A percentile compares a stretch with the other conserved stretches of the same genome.
Evolutionary conservation across 2,797 vertebrate genomes (phyloP).

Genomic region (Mus caroli): DNA sequence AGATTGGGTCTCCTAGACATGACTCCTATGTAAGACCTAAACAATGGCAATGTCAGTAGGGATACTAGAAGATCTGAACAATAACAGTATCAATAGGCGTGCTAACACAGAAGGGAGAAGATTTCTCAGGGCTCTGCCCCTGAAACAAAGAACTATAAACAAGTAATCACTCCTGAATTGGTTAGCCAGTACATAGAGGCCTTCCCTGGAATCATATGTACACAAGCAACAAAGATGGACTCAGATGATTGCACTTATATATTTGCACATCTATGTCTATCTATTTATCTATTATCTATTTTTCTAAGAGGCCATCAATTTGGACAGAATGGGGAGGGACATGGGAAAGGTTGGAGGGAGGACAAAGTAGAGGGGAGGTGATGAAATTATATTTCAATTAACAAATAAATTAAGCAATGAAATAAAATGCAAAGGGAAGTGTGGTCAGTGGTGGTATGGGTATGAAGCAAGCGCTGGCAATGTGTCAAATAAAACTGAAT

Average conservation of each 20-base stretch:
- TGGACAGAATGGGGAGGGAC: neutral
- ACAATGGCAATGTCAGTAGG: neutral
- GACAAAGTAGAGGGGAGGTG: neutral
- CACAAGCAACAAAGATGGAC: neutral
- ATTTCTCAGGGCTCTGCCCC: neutral
- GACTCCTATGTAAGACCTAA: too few species aligned
- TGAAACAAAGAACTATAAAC: neutral
- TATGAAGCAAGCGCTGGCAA: neutral
- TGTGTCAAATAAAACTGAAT: neutral
- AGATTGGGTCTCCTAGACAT: neutral
- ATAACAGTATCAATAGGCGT: neutral
- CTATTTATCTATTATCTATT: neutral
- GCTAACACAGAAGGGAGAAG: neutral
- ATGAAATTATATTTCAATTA: neutral
- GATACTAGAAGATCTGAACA: neutral
- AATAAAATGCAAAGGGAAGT: neutral
- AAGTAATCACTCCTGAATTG: neutral
- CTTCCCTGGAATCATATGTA: neutral
- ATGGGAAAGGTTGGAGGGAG: neutral
- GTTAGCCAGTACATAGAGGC: neutral
- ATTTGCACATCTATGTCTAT: neutral
- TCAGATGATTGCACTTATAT: neutral
- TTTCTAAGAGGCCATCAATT: neutral
- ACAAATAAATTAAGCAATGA: neutral
- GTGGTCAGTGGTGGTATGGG: accelerated